Percentiles rank a stretch among this genome's conserved stretches.
These are phyloP conservation scores for Priocnemis perturbator DNA, from an alignment of 2,888 invertebrate genomes.

Conservation along the genomic window DNA sequence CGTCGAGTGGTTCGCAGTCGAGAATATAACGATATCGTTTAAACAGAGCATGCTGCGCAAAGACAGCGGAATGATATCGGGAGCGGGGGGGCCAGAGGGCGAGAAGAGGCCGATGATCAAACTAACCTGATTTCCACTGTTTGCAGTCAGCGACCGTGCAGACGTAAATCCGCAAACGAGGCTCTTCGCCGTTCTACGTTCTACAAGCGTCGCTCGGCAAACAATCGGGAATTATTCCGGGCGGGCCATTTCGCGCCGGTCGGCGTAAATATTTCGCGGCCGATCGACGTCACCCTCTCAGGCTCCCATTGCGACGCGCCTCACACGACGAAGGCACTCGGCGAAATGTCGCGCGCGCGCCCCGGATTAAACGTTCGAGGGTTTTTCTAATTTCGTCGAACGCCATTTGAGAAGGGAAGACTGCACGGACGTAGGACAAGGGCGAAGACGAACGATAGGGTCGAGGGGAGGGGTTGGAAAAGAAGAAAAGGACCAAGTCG, in stretches of 20 bases:
- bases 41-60: conserved; percentile 1
- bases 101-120: conserved; percentile 19
- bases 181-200: conserved; percentile 27
- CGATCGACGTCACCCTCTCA: conserved; percentile 1
- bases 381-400: conserved; percentile 8
- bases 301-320: background rate
- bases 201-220: conserved; percentile 17
- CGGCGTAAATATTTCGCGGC: background rate
- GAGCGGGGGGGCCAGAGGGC: background rate
- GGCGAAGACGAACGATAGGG: too few relatives aligned
- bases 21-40: conserved; percentile 1
- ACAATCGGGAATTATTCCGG: conserved; percentile 12
- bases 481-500: background rate
- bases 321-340: too few relatives aligned
- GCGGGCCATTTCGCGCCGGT: background rate
- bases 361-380: background rate
- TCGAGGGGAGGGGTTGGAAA: too few relatives aligned
- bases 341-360: background rate
- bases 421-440: too few relatives aligned
- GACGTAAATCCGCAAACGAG: conserved; percentile 35
- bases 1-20: background rate
- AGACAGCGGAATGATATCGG: conserved; percentile 16
- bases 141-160: conserved; percentile 17
- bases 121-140: conserved; percentile 32
- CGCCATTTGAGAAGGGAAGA: background rate